Percentiles rank a stretch among this genome's conserved stretches.
phyloP scores from a whole-genome alignment of 2,113 vertebrate species.

The Junco hyemalis region DNA sequence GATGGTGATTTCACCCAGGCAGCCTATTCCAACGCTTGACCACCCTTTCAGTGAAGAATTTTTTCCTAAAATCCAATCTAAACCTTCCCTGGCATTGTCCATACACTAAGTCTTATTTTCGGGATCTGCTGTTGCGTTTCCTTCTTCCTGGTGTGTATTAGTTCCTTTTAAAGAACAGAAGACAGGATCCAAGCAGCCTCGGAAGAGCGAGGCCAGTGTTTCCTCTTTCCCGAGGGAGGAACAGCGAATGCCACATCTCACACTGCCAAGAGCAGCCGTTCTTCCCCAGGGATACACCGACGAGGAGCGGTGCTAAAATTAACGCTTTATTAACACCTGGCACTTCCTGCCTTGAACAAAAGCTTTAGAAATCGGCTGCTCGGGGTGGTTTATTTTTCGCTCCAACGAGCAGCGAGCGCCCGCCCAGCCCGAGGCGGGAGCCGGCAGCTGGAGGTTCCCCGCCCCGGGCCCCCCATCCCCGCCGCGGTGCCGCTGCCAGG shows the following conservation, averaged over 20 bases:
- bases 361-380: fast-evolving
- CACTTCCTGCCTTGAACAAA: not conserved
- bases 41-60: not conserved
- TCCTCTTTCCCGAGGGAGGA: not conserved
- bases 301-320: not conserved
- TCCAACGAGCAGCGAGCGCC: fast-evolving
- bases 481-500: not conserved
- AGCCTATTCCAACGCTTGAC: not conserved
- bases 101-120: not conserved
- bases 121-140: not conserved
- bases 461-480: not conserved
- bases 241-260: not conserved
- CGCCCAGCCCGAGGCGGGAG: fast-evolving
- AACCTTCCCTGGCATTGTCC: not conserved
- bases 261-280: not conserved
- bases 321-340: not conserved
- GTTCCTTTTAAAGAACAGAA: not conserved
- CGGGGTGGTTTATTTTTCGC: too few relatives aligned
- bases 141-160: not conserved
- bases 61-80: not conserved
- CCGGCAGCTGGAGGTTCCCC: not conserved
- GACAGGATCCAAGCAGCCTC: not conserved
- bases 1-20: not conserved
- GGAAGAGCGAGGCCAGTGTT: not conserved
- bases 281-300: not conserved